Evolutionary conservation across 2,113 vertebrate species (phyloP).

Genomic region (Pyrgilauda ruficollis): DNA sequence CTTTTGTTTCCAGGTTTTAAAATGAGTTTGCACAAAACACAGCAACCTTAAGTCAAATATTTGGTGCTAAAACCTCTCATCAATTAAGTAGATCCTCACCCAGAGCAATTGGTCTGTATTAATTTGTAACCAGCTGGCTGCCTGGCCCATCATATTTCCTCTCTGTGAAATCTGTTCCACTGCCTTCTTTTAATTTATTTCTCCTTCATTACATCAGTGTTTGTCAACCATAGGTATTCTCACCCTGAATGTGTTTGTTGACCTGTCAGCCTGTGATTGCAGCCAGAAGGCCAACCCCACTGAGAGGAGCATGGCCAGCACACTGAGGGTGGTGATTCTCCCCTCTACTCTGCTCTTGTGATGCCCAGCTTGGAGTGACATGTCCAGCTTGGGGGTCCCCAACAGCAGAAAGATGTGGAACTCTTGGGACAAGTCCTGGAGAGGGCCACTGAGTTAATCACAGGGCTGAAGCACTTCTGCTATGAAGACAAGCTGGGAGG

Average conservation of each 20-base stretch:
- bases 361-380: not conserved
- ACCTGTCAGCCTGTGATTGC: not conserved
- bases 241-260: not conserved
- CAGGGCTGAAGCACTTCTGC: not conserved
- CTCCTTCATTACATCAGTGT: not conserved
- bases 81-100: not conserved
- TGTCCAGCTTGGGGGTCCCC: not conserved
- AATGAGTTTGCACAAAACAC: not conserved
- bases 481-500: not conserved
- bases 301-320: not conserved
- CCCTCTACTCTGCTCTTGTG: not conserved
- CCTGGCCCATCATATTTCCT: not conserved
- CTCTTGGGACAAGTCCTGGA: not conserved
- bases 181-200: not conserved
- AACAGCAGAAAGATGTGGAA: not conserved
- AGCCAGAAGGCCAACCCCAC: not conserved
- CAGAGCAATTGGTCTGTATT: not conserved
- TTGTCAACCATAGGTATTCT: not conserved
- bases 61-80: not conserved
- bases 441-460: not conserved
- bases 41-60: not conserved
- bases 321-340: not conserved
- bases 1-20: not conserved
- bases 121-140: not conserved
- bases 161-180: not conserved